Evolutionary conservation across 2,113 vertebrate genomes (phyloP).

Genomic region (Mustela lutreola): DNA sequence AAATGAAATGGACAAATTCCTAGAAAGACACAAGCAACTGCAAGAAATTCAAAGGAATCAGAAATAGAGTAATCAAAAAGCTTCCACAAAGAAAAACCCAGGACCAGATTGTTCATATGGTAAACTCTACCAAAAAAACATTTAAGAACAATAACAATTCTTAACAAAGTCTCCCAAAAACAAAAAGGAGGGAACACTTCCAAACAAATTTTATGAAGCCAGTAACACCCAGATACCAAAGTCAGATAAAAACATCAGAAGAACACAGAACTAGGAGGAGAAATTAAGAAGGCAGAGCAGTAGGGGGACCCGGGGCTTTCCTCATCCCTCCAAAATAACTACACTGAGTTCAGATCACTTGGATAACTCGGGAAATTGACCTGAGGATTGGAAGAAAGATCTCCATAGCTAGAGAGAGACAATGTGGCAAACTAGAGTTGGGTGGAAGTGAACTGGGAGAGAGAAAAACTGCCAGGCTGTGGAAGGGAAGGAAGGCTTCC

Average conservation of each 20-base stretch:
- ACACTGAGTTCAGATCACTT: background rate
- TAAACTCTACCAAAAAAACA: background rate
- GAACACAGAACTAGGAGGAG: background rate
- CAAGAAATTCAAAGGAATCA: background rate
- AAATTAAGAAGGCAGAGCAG: background rate
- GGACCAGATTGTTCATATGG: background rate
- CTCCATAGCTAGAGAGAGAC: background rate
- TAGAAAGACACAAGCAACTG: background rate
- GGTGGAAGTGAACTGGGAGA: background rate
- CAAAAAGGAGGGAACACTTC: background rate
- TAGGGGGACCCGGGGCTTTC: background rate
- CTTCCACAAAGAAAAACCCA: background rate
- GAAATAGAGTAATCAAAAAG: background rate
- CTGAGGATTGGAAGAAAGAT: background rate
- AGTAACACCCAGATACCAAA: background rate
- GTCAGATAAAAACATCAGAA: background rate
- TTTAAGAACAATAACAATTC: background rate
- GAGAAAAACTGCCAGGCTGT: background rate
- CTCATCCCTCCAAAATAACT: background rate
- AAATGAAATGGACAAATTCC: background rate
- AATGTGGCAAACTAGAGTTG: background rate
- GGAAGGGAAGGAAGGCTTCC: background rate
- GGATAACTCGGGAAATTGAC: background rate
- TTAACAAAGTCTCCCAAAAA: background rate
- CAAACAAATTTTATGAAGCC: background rate